Evolutionary conservation across 2,797 vertebrate genomes (phyloP).

Genomic region (Antrozous pallidus): DNA sequence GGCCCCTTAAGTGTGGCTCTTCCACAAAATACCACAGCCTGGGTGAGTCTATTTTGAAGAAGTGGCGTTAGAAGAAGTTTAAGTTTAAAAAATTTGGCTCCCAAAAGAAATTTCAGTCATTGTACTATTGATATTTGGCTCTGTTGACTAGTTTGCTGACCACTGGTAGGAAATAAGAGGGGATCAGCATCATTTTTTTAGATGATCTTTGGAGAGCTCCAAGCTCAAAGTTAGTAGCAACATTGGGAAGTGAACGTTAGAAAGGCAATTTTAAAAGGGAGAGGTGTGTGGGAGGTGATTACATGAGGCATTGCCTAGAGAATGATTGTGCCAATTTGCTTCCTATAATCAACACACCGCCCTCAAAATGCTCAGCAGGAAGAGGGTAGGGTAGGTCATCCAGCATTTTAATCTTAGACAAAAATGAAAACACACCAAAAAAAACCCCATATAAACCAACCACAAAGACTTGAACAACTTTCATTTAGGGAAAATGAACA

Average conservation of each 20-base stretch:
- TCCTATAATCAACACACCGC: neutral
- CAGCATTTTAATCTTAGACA: neutral
- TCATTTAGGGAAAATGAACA: neutral
- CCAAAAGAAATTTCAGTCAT: too few relatives aligned
- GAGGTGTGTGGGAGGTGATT: neutral
- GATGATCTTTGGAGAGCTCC: neutral
- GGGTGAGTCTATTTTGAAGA: too few relatives aligned
- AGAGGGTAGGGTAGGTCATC: neutral
- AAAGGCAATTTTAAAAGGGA: neutral
- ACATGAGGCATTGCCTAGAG: neutral
- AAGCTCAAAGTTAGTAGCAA: neutral
- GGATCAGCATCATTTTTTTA: neutral
- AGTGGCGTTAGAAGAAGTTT: too few relatives aligned
- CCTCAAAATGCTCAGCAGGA: neutral
- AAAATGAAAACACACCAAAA: neutral
- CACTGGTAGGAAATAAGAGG: neutral
- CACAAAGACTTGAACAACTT: neutral
- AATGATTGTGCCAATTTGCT: neutral
- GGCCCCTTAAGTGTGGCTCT: too few relatives aligned
- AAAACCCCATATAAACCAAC: neutral
- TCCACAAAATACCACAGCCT: too few relatives aligned
- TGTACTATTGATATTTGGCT: too few relatives aligned
- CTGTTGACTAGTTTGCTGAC: too few relatives aligned
- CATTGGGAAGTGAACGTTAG: neutral
- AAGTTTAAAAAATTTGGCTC: too few relatives aligned